phyloP scores from a whole-genome alignment of 2,113 vertebrate species.

The Tapirus terrestris region DNA sequence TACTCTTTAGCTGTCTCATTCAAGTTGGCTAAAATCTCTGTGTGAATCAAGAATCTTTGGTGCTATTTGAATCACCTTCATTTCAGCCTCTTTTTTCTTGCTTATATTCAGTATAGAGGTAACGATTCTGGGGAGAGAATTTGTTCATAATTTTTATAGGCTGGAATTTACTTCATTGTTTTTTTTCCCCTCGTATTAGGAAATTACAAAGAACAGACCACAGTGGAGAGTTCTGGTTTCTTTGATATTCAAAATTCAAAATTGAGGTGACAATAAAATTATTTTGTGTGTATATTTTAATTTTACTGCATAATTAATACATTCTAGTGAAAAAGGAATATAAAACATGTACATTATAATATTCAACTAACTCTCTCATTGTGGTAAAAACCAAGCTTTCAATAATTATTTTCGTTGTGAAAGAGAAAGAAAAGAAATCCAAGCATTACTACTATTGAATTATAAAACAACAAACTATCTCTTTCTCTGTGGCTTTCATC shows the following conservation, averaged over 20 bases:
- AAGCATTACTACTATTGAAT: slow-evolving; percentile 73
- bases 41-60: not conserved
- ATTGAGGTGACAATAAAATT: slow-evolving; percentile 54
- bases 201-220: slow-evolving; percentile 27
- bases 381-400: slow-evolving; percentile 57
- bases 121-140: not conserved
- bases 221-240: not conserved
- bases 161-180: not conserved
- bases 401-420: slow-evolving; percentile 75
- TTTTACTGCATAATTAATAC: slow-evolving; percentile 72
- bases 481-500: slow-evolving; percentile 73
- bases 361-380: slow-evolving; percentile 65
- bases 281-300: slow-evolving; percentile 61
- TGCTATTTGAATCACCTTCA: slow-evolving; percentile 4
- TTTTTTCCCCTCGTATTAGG: not conserved
- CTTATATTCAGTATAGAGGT: not conserved
- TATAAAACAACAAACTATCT: slow-evolving; percentile 79
- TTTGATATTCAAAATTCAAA: slow-evolving; percentile 69
- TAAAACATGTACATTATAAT: slow-evolving; percentile 59
- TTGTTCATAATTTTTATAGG: slow-evolving; percentile 24
- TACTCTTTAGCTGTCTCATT: slow-evolving; percentile 15
- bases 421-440: slow-evolving; percentile 68
- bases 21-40: not conserved
- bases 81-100: not conserved
- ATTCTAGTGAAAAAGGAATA: slow-evolving; percentile 57